Evolutionary conservation across 1,140 invertebrate species (phyloP).

Genomic region (Hermatobates lingyangjiaoensis): DNA sequence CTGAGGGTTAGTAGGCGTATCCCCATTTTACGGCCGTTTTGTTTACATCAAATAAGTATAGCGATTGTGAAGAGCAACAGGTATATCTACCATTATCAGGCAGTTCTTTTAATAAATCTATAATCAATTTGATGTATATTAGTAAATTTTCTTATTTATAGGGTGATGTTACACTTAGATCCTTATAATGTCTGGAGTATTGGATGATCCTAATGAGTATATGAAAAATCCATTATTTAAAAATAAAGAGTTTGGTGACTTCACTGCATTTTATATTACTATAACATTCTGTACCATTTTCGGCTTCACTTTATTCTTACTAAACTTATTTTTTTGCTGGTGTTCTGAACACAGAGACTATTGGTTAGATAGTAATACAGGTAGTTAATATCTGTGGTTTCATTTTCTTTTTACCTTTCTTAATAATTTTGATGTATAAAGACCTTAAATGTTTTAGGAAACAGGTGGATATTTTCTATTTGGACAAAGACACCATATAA

Average conservation of each 20-base stretch:
- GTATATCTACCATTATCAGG: too few relatives aligned
- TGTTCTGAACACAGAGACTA: constrained; percentile 58
- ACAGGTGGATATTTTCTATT: constrained; percentile 61
- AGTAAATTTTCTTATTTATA: too few relatives aligned
- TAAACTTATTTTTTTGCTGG: constrained; percentile 58
- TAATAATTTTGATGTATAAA: too few relatives aligned
- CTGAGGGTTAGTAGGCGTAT: too few relatives aligned
- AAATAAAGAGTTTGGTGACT: constrained; percentile 40
- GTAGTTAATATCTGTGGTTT: constrained; percentile 25
- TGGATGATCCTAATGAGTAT: constrained; percentile 22
- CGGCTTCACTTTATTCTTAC: constrained; percentile 40
- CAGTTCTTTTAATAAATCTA: too few relatives aligned
- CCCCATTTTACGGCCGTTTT: too few relatives aligned
- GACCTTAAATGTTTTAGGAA: constrained; percentile 45
- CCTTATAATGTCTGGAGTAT: background rate
- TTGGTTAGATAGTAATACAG: constrained; percentile 64
- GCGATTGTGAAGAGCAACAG: too few relatives aligned
- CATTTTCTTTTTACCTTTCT: too few relatives aligned
- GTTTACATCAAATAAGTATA: too few relatives aligned
- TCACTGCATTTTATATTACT: constrained; percentile 53
- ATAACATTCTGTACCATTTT: constrained; percentile 55
- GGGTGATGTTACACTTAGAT: too few relatives aligned
- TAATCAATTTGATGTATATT: too few relatives aligned
- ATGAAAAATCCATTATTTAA: constrained; percentile 42
- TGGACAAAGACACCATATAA: constrained; percentile 65